Evolutionary conservation across 1,140 invertebrate species (phyloP).

Genomic region (Chionoecetes opilio): DNA sequence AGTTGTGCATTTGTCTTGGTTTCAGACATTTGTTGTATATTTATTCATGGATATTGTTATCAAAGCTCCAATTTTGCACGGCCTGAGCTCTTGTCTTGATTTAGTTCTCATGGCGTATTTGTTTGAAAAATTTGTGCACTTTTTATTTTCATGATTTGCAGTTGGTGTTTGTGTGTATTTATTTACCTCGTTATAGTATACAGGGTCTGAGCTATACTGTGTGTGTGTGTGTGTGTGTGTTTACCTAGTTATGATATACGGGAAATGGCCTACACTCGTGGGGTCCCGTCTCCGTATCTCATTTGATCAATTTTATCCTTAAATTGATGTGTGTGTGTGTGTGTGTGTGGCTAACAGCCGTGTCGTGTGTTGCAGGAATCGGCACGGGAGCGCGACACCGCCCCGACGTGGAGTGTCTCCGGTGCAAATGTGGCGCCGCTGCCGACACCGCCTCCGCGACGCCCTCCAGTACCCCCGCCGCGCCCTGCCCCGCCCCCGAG

Average conservation of each 20-base stretch:
- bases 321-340: not conserved
- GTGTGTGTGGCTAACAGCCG: not conserved
- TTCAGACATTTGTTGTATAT: slow-evolving; percentile 47
- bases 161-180: no score
- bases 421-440: not conserved
- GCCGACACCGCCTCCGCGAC: not conserved
- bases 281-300: no score
- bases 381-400: slow-evolving; percentile 63
- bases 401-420: not conserved
- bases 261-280: no score
- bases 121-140: no score
- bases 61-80: slow-evolving; percentile 40
- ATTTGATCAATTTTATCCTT: no score
- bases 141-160: no score
- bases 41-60: slow-evolving; percentile 51
- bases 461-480: not conserved
- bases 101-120: no score
- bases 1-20: not conserved
- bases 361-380: slow-evolving; percentile 72
- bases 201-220: no score
- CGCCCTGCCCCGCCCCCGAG: not conserved
- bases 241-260: no score
- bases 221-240: slow-evolving; percentile 43
- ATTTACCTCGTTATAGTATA: no score
- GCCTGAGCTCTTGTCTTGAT: no score